Evolutionary conservation across 2,113 vertebrate genomes (phyloP), one percentile per base, ranked within the genome.

Genomic region (Heloderma charlesbogerti): DNA sequence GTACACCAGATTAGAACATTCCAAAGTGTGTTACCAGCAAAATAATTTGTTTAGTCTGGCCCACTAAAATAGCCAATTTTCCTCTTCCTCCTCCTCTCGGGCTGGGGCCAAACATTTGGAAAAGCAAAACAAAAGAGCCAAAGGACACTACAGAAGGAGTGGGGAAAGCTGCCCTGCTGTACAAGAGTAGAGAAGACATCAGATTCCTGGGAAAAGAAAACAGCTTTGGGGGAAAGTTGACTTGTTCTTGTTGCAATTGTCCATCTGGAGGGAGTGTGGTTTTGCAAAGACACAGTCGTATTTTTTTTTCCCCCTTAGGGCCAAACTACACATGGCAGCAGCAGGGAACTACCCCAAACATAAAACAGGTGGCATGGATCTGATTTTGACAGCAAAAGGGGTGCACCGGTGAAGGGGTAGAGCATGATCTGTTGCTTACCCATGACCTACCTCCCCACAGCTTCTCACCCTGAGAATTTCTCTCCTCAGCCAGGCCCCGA

Each of bases 31-130:
- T 13, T 83, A 27, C 3, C 22, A 37, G n/a, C 57, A 84, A 84
- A 84, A 29, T 15, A 51, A 66, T 63, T 12, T 45, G 40, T 79
- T 45, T 40, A 57, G 48, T 43, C 60, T 40, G 3, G 34, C 37
- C 66, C n/a, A 67, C 15, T 40, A 40, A 66, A 84, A 43, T 54
- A 54, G 34, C 12, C 51, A 54, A 5, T 51, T 34, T 15, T n/a
- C 43, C 31, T 34, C 20, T 3, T 20, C 43, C 18, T 13, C 0
- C 0, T 29, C 67, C 45, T 1, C 67, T 83, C 37, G 57, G 88
- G 63, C 4, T 3, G 87, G 89, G 90, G 94, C 8, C 16, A 85
- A 96, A 84, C 78, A 90, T 92, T 95, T 95, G 90, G 92, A 90
- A 92, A 95, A 93, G 86, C 60, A 88, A 84, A 66, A 60, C 18